These are phyloP conservation scores for Platerodrilus igneus DNA, from an alignment of 2,888 invertebrate genomes.

Conservation along the genomic window DNA sequence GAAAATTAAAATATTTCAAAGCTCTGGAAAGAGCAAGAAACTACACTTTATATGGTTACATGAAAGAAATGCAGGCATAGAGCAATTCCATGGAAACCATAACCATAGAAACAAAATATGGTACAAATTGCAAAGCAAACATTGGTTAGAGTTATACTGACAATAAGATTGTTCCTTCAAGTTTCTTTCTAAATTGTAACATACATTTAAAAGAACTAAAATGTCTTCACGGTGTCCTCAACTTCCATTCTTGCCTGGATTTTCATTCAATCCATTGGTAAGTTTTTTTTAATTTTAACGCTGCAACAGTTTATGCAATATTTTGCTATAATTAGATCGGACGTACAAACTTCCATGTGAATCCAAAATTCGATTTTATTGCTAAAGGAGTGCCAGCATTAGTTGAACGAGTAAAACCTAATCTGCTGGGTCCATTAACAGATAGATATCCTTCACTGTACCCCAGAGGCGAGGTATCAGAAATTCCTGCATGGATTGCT, in stretches of 20 bases:
- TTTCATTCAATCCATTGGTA: slow-evolving; percentile 62
- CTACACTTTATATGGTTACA: too few species aligned
- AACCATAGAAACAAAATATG: neutral
- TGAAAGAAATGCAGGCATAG: too few species aligned
- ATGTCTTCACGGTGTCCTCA: slow-evolving; percentile 54
- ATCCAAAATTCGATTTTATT: slow-evolving; percentile 53
- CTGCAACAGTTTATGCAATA: slow-evolving; percentile 7
- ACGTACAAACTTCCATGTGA: slow-evolving; percentile 56
- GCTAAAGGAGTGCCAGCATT: slow-evolving; percentile 56
- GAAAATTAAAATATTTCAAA: too few species aligned
- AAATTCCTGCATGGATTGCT: slow-evolving; percentile 79
- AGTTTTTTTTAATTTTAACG: too few species aligned
- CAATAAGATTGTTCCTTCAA: too few species aligned
- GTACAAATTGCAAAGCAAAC: too few species aligned
- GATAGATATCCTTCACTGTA: slow-evolving; percentile 66
- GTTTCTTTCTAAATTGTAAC: slow-evolving; percentile 2
- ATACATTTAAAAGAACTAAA: slow-evolving; percentile 10
- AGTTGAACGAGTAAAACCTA: slow-evolving; percentile 57
- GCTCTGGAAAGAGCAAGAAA: too few species aligned
- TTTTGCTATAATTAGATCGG: slow-evolving; percentile 56
- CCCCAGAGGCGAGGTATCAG: slow-evolving; percentile 68
- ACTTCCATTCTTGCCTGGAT: slow-evolving; percentile 72
- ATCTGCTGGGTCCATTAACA: slow-evolving; percentile 55
- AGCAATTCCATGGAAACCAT: too few species aligned
- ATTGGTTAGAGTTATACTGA: too few species aligned